A percentile compares a stretch with the other conserved stretches of the same genome.
Conservation (phyloP, 2,797 vertebrate species). For the Nannoperca obscura region DNA sequence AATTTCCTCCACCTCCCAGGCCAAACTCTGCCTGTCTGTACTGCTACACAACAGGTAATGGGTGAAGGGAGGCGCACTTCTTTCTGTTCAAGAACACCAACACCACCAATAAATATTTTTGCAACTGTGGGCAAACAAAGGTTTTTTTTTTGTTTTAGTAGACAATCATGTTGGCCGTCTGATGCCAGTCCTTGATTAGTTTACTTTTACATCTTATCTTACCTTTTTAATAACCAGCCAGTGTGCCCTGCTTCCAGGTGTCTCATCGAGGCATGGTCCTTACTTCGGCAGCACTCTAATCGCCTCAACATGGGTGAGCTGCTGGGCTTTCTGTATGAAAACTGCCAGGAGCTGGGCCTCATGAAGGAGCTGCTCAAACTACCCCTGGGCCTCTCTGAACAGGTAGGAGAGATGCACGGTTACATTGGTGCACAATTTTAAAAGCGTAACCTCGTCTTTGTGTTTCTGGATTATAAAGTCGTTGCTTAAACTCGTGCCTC, state of each 20-base stretch:
- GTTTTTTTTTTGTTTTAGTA: not conserved
- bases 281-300: slow-evolving; percentile 89
- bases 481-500: not conserved
- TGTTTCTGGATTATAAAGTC: not conserved
- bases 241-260: slow-evolving; percentile 82
- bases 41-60: slow-evolving; percentile 92
- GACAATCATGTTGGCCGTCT: not conserved
- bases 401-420: slow-evolving; percentile 79
- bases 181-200: not conserved
- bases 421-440: not conserved
- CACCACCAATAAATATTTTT: not conserved
- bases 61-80: not conserved
- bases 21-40: slow-evolving; percentile 91
- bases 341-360: slow-evolving; percentile 92
- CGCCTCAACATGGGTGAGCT: slow-evolving; percentile 88
- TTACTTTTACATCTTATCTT: not conserved
- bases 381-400: slow-evolving; percentile 89
- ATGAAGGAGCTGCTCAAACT: slow-evolving; percentile 95
- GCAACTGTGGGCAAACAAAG: not conserved
- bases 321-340: slow-evolving; percentile 89
- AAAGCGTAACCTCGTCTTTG: not conserved
- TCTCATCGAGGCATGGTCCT: slow-evolving; percentile 92
- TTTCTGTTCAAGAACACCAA: not conserved
- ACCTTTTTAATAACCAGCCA: slow-evolving; percentile 1
- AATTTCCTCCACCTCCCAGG: slow-evolving; percentile 83